A percentile compares a stretch with the other conserved stretches of the same genome.
These are phyloP conservation scores for Burhinus bistriatus DNA, from an alignment of 2,113 vertebrate genomes.

Conservation along the genomic window DNA sequence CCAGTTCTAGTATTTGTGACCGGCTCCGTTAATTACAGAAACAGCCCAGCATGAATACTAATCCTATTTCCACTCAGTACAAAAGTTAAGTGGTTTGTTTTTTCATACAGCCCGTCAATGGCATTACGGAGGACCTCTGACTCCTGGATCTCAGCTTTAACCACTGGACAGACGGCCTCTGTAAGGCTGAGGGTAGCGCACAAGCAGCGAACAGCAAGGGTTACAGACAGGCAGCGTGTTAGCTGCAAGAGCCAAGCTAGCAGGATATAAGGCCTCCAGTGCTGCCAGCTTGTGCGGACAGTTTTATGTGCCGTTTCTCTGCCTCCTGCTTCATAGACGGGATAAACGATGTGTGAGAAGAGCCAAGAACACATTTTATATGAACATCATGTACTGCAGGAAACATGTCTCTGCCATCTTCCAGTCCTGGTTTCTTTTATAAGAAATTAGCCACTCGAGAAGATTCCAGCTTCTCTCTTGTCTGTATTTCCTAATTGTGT, in stretches of 20 bases:
- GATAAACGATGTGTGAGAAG: neutral
- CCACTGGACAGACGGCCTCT: neutral
- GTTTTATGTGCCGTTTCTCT: constrained; percentile 22
- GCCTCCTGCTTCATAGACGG: neutral
- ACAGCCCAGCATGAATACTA: neutral
- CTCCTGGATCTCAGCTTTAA: neutral
- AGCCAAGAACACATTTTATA: constrained; percentile 58
- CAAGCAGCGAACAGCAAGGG: neutral
- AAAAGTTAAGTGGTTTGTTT: neutral
- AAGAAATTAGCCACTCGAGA: neutral
- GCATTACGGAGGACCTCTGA: neutral
- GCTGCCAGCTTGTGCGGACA: constrained; percentile 30
- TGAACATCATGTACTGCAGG: constrained; percentile 49
- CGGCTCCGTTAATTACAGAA: neutral
- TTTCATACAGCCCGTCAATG: neutral
- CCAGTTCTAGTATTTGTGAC: neutral
- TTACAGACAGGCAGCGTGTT: neutral
- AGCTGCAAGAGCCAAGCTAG: neutral
- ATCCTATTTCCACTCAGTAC: neutral
- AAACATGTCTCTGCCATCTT: constrained; percentile 14
- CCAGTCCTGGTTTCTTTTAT: neutral
- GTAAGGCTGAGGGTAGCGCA: neutral
- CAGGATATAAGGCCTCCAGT: neutral
- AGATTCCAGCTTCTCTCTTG: neutral
- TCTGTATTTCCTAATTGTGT: constrained; percentile 6